A percentile compares a stretch with the other conserved stretches of the same genome.
phyloP scores from a whole-genome alignment of 2,113 vertebrate species.

The Anthoscopus minutus region DNA sequence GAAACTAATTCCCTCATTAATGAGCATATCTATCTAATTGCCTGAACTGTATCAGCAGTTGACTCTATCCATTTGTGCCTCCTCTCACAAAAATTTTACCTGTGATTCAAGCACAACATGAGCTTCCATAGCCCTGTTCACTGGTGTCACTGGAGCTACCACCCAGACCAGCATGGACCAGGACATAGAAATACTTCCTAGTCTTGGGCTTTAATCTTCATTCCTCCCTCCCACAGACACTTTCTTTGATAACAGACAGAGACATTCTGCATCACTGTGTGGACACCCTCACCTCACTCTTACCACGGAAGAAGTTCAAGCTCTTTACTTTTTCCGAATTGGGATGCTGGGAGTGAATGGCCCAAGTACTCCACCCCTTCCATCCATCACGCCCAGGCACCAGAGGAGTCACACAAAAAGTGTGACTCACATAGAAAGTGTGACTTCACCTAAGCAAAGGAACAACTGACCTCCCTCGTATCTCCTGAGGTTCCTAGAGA shows the following conservation, averaged over 20 bases:
- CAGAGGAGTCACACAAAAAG: neutral
- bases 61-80: neutral
- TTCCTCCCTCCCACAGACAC: neutral
- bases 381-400: accelerated
- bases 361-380: accelerated
- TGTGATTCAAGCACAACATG: neutral
- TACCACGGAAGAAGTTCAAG: neutral
- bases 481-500: neutral
- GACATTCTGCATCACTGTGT: neutral
- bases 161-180: neutral
- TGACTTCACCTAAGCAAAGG: neutral
- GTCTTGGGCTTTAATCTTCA: neutral
- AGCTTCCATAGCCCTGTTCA: neutral
- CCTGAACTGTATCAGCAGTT: neutral
- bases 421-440: too few relatives aligned
- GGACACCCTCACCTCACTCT: neutral
- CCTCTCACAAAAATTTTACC: neutral
- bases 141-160: neutral
- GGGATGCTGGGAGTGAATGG: neutral
- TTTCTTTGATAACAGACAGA: neutral
- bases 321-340: neutral
- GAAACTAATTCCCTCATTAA: neutral
- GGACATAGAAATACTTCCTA: neutral
- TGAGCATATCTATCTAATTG: neutral
- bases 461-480: neutral